Evolutionary conservation across 2,888 invertebrate species (phyloP).

Genomic region (Pristionchus mayeri): DNA sequence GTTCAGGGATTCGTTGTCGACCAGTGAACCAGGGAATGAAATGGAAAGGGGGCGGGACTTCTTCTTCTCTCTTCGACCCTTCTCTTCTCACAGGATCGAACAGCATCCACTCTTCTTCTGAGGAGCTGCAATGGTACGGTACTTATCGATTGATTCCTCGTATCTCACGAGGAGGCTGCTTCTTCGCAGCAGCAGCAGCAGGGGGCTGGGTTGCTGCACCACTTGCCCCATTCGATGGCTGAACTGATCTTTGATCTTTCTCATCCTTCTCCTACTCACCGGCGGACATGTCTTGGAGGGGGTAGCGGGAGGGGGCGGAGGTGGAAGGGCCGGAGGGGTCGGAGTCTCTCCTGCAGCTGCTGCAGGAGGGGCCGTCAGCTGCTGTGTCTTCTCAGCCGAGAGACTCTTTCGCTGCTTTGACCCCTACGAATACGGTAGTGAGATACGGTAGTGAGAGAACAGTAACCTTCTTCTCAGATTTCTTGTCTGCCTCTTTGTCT

Average conservation of each 20-base stretch:
- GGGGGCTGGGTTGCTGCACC: neutral
- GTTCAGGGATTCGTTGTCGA: neutral
- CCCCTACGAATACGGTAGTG: neutral
- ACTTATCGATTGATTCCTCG: no score
- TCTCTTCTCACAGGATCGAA: neutral
- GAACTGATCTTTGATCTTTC: conserved; percentile 7
- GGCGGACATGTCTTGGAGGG: neutral
- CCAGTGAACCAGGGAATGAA: conserved; percentile 17
- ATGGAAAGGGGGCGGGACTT: neutral
- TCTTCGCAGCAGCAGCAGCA: neutral
- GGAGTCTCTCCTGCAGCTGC: no score
- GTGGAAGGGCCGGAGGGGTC: neutral
- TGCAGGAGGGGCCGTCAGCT: neutral
- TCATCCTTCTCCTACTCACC: neutral
- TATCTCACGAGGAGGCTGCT: neutral
- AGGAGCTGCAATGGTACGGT: neutral
- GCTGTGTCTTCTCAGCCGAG: conserved; percentile 11
- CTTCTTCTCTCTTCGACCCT: neutral
- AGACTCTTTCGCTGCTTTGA: neutral
- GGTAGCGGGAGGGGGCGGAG: neutral
- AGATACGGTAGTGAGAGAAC: neutral
- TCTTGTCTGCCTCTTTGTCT: neutral
- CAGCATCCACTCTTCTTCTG: neutral
- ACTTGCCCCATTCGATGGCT: neutral
- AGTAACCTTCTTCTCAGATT: neutral